A percentile compares a stretch with the other conserved stretches of the same genome.
Evolutionary conservation across 2,113 vertebrate species (phyloP).

Genomic region (Copsychus sechellarum): DNA sequence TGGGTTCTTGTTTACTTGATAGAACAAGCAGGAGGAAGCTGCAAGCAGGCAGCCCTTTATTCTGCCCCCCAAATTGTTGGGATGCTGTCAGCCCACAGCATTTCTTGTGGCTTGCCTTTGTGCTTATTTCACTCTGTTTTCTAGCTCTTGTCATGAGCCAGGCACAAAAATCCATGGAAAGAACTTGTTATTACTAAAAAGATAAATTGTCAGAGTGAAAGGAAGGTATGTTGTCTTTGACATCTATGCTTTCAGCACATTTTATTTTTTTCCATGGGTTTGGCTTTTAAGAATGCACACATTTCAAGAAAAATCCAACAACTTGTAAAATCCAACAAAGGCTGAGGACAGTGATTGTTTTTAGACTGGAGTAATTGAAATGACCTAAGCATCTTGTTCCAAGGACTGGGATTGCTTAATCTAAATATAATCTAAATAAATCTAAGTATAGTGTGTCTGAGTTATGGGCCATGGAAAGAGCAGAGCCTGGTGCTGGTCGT

Average conservation of each 20-base stretch:
- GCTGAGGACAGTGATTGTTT: conserved; percentile 22
- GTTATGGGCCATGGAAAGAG: neutral
- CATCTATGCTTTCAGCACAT: neutral
- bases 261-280: conserved; percentile 68
- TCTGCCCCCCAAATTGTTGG: neutral
- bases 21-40: neutral
- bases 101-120: neutral
- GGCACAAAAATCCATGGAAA: neutral
- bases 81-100: neutral
- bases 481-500: neutral
- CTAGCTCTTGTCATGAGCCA: neutral
- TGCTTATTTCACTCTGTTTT: neutral
- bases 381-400: neutral
- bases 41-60: neutral
- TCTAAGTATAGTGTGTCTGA: neutral
- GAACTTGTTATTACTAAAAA: neutral
- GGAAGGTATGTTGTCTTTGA: neutral
- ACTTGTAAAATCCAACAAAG: conserved; percentile 51
- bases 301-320: conserved; percentile 66
- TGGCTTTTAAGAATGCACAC: conserved; percentile 65
- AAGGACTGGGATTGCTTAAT: neutral
- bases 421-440: neutral
- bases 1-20: neutral
- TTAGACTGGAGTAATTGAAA: neutral
- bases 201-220: neutral